Base-by-base conservation (phyloP, 2,888 invertebrate species). In the Acanthococcus lagerstroemiae region DNA sequence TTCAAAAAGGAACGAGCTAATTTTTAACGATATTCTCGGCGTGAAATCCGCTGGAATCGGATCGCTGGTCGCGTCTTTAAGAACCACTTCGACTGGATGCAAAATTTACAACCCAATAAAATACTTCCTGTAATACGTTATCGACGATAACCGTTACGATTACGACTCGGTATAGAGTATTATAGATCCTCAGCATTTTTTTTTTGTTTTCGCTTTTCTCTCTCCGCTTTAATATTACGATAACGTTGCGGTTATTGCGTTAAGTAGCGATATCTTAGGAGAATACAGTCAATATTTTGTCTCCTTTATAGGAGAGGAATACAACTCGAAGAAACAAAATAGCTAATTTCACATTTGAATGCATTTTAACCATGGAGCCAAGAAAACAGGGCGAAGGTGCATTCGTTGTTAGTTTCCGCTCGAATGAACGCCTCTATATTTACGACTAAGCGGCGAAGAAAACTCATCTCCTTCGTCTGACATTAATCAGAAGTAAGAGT, bases 401-500 rank as follows among this genome's bases (percentile, higher is more conserved):
- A 63, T 63, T 37, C 52, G 63, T 63, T 63, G 63, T 63, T 63
- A 63, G 52, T 63, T 63, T 63, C 52, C 63, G 54, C 63, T 63
- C 54, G 63, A 63, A 63, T 63, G 50, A 63, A 52, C 52, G 52
- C 52, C 50, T 50, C 63, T 54, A 63, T 63, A 63, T 63, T 63
- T 63, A 63, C 63, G 63, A 63, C 37, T 52, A 52, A 52, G 52
- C 52, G 63, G 44, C 63, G 54, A 63, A 63, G 63, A 63, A 63
- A 63, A 63, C 63, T 63, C 63, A 63, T 63, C 63, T 63, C 54
- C 54, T 63, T 63, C 52, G 54, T 63, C 63, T 63, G 63, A 63
- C 63, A 63, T 63, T 63, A 63, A 63, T 63, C 63, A 63, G 63
- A 63, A 63, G 63, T 63, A 63, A 63, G 54, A 63, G 26, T 63